Conservation (phyloP, 2,113 vertebrate species). For the Centropristis striata region DNA sequence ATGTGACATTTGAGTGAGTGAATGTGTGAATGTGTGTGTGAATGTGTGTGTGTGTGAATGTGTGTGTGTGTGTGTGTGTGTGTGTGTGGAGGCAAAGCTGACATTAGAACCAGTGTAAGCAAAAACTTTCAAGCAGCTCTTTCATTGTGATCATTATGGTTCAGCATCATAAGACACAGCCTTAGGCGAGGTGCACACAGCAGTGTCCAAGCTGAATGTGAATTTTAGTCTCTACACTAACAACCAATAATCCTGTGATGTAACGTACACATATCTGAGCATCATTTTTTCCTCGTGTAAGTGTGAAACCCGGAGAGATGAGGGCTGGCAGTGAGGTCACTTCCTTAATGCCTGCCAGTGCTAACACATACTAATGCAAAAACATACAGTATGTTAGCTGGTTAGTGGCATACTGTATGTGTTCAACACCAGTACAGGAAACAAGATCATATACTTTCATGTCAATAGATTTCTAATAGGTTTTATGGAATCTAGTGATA, state of each 20-base stretch:
- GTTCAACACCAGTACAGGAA: neutral
- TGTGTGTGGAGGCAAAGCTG: neutral
- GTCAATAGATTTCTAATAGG: neutral
- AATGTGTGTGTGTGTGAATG: slow-evolving; percentile 14
- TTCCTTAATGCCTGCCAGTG: slow-evolving; percentile 58
- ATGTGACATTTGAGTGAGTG: slow-evolving; percentile 40
- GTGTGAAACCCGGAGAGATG: slow-evolving; percentile 37
- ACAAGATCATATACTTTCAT: neutral
- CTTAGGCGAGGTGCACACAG: slow-evolving; percentile 4
- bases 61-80: slow-evolving; percentile 20
- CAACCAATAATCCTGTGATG: slow-evolving; percentile 28
- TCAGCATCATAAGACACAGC: slow-evolving; percentile 54
- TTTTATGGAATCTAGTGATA: neutral
- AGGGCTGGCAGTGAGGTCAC: slow-evolving; percentile 55
- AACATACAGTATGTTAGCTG: neutral
- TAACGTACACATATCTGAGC: slow-evolving; percentile 28
- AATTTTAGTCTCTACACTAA: neutral
- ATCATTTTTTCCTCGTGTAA: slow-evolving; percentile 10
- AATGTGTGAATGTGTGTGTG: neutral
- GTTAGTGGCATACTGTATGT: neutral
- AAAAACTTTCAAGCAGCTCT: slow-evolving; percentile 45
- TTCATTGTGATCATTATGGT: slow-evolving; percentile 45
- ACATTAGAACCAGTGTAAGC: slow-evolving; percentile 1
- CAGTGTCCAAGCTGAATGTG: slow-evolving; percentile 1
- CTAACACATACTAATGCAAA: slow-evolving; percentile 42